Base-by-base conservation (phyloP, 2,888 invertebrate species). In the Capitulum mitella region DNA sequence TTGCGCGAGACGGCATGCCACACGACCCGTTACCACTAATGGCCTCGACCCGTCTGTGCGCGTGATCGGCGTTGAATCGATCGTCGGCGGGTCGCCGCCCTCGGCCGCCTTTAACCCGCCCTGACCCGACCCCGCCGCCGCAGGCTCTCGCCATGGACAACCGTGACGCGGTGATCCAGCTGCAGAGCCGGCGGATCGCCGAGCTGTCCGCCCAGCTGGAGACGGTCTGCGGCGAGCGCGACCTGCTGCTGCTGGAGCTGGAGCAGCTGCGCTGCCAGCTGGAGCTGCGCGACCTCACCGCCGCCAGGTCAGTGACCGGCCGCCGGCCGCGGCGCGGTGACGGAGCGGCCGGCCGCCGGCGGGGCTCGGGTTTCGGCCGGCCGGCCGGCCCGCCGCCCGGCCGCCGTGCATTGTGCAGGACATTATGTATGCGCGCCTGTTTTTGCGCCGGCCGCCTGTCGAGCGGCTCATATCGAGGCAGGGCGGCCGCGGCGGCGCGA, bases 191-290 rank as follows among this genome's bases (percentile, higher is more conserved):
- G 22, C 70, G 40, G 40, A 70, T 70, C 40, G 70, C 40, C 70
- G 70, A 70, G 40, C 70, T 70, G 70, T 0, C 40, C 10, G 26
- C 70, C 6, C 37, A 70, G 70, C 70, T 70, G 70, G 70, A 70
- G 70, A 26, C 37, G 0, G 70, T 70, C 40, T 40, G 26, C 0
- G 70, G 70, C 22, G 70, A 70, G 70, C 70, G 70, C 1, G 70
- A 70, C 40, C 10, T 70, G 70, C 70, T 70, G 70, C 70, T 70
- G 70, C 70, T 70, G 37, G 70, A 70, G 70, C 70, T 70, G 70
- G 40, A 70, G 0, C 70, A 70, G 70, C 70, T 70, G 40, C 70
- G 70, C 22, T 40, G 70, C 19, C 70, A 70, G 40, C 70, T 70
- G 70, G 70, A 70, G 70, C 70, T 70, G 70, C 70, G 37, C 70